Evolutionary conservation across 1,140 invertebrate species (phyloP).

Genomic region (Popillia japonica): DNA sequence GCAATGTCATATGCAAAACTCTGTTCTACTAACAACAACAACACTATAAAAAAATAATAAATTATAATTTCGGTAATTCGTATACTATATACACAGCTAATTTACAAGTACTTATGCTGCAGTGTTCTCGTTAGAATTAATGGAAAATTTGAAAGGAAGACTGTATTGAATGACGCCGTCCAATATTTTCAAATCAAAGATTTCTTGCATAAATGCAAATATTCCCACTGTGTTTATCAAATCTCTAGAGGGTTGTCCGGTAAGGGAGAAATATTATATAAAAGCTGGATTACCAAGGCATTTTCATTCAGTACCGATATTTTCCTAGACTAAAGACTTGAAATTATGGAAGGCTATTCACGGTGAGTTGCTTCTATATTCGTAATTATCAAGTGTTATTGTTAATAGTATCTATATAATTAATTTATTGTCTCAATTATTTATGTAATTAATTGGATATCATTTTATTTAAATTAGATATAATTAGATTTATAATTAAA

Average conservation of each 20-base stretch:
- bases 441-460: no score
- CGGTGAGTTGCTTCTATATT: background rate
- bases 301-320: background rate
- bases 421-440: no score
- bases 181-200: conserved; percentile 28
- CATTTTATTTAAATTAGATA: no score
- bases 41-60: background rate
- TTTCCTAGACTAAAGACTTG: background rate
- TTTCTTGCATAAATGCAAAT: conserved; percentile 29
- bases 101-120: background rate
- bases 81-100: background rate
- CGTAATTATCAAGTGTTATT: no score
- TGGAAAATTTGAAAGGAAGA: background rate
- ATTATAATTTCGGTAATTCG: background rate
- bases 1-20: no score
- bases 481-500: no score
- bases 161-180: conserved; percentile 14
- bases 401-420: no score
- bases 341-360: conserved; percentile 8
- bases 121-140: background rate
- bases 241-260: background rate
- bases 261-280: conserved; percentile 16
- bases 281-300: conserved; percentile 14
- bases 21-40: no score
- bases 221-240: conserved; percentile 13